Evolutionary conservation across 2,113 vertebrate genomes (phyloP), one percentile per base, ranked within the genome.

Genomic region (Dissostichus mawsoni): DNA sequence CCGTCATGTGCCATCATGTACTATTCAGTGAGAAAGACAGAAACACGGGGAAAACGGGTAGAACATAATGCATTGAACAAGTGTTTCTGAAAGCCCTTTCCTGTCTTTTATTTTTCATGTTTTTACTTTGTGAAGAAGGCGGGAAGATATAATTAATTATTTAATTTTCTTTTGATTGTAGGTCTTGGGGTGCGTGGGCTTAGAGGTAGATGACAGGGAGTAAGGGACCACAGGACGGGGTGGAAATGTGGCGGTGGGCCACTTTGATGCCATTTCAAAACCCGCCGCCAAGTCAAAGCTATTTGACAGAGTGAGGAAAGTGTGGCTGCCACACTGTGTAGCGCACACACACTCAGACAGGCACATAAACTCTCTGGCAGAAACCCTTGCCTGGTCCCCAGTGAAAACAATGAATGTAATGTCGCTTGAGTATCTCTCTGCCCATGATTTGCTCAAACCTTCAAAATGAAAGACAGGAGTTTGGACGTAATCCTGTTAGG

Each of bases 91-190:
- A 82, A 83, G 80, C 73, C 76, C 52, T 81, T 92, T 89, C 90
- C 88, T 92, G 83, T 92, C 83, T 94, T 94, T 93, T 79, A 90
- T 94, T 93, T 90, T 95, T 93, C 71, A 94, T 92, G 90, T 89
- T 92, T 94, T 88, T 74, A 91, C 92, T 92, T 92, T 69, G 89
- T 88, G 87, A 86, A 82, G 82, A 56, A 78, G 90, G 86, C 82
- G 74, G 92, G 81, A 67, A 85, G 87, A 88, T 80, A 83, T 84
- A 89, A 95, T 94, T 84, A 94, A 94, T 95, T 91, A 92, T 95
- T 94, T 90, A 93, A 93, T 93, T 91, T 94, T 78, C 87, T 91
- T 94, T 94, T 94, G 90, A 94, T 92, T 93, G 90, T 87, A 87
- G 90, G 86, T 84, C 82, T 74, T 64, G 74, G 86, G 80, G 52